A percentile compares a stretch with the other conserved stretches of the same genome.
Conservation (phyloP, 2,888 invertebrate genomes). For the Dyspetes luteomarginatus region DNA sequence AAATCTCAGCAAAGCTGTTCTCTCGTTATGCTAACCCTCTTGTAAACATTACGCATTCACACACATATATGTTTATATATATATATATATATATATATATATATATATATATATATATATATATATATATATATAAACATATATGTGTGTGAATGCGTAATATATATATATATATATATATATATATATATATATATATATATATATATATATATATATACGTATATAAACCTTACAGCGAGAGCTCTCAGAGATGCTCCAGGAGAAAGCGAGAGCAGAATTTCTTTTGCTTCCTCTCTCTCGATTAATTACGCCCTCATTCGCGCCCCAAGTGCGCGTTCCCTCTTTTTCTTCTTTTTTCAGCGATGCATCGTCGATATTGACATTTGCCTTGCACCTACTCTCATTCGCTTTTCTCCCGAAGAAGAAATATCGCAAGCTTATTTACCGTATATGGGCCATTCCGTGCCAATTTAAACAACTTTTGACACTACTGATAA, state of each 20-base stretch:
- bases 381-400: constrained; percentile 81
- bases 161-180: no score
- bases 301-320: constrained; percentile 82
- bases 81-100: no score
- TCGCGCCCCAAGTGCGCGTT: constrained; percentile 77
- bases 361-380: constrained; percentile 77
- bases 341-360: constrained; percentile 59
- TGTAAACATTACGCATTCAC: background rate
- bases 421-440: constrained; percentile 45
- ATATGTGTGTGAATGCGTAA: no score
- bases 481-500: no score
- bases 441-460: background rate
- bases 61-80: no score
- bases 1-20: constrained; percentile 42
- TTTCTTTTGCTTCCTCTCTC: constrained; percentile 72
- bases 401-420: constrained; percentile 38
- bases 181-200: no score
- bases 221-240: background rate
- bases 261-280: constrained; percentile 62
- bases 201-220: background rate
- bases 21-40: background rate
- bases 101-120: no score
- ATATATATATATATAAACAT: no score
- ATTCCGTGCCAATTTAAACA: constrained; percentile 10
- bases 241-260: background rate